A percentile compares a stretch with the other conserved stretches of the same genome.
These are phyloP conservation scores for Antennarius striatus DNA, from an alignment of 2,113 vertebrate species.

Conservation along the genomic window DNA sequence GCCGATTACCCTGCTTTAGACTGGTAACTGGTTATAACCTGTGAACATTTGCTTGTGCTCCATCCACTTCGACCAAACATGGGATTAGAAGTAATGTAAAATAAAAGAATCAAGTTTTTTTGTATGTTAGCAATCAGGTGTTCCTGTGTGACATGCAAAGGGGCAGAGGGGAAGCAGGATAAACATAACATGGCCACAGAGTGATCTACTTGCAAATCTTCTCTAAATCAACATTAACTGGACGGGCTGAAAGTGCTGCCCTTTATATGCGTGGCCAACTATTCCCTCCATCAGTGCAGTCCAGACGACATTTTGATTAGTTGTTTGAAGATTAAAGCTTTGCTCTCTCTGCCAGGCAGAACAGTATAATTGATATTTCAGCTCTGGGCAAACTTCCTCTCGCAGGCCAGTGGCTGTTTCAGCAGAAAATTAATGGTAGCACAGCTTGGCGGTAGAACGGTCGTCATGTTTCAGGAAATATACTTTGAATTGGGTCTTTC, in stretches of 20 bases:
- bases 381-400: conserved; percentile 75
- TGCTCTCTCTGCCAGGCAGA: conserved; percentile 70
- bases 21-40: background rate
- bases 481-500: conserved; percentile 64
- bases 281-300: conserved; percentile 62
- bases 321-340: conserved; percentile 79
- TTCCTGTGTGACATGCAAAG: background rate
- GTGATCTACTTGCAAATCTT: conserved; percentile 20
- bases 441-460: conserved; percentile 69
- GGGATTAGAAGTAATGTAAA: background rate
- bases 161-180: background rate
- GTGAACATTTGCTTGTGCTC: background rate
- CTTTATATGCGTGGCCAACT: conserved; percentile 65
- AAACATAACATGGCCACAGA: conserved; percentile 28
- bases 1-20: background rate
- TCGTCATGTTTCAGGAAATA: conserved; percentile 69
- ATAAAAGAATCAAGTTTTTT: background rate
- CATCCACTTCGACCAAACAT: background rate
- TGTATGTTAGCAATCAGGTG: background rate
- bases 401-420: conserved; percentile 78
- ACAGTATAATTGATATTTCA: conserved; percentile 80
- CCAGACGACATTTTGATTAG: conserved; percentile 75
- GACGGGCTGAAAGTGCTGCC: conserved; percentile 62
- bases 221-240: conserved; percentile 59
- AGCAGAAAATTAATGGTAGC: conserved; percentile 80